These are phyloP conservation scores for Bubo bubo DNA, from an alignment of 2,113 vertebrate species.

Conservation along the genomic window DNA sequence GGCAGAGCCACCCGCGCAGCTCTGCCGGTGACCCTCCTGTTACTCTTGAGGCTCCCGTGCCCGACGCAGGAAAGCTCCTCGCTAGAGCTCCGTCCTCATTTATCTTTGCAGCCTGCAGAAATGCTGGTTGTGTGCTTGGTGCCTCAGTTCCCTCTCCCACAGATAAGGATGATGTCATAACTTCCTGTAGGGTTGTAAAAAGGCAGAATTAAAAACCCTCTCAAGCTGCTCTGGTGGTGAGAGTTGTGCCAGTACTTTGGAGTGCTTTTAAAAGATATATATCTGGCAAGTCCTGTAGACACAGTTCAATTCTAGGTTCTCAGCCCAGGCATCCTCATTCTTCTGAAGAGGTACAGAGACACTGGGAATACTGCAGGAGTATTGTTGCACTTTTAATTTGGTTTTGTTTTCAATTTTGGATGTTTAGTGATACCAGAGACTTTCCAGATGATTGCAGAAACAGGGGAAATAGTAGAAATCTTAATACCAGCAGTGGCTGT, in stretches of 20 bases:
- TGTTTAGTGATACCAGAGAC: slow-evolving; percentile 62
- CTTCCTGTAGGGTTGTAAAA: not conserved
- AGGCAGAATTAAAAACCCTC: not conserved
- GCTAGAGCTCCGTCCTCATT: not conserved
- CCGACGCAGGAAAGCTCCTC: not conserved
- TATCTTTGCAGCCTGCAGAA: not conserved
- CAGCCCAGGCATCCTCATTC: not conserved
- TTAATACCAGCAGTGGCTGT: slow-evolving; percentile 32
- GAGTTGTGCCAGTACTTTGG: not conserved
- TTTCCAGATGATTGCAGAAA: slow-evolving; percentile 72
- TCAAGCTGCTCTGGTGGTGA: not conserved
- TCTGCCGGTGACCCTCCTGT: not conserved
- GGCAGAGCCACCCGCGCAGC: not conserved
- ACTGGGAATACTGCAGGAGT: not conserved
- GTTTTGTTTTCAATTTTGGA: slow-evolving; percentile 6
- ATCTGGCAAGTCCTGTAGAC: not conserved
- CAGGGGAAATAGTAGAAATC: slow-evolving; percentile 39
- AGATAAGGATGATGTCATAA: not conserved
- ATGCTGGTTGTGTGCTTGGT: not conserved
- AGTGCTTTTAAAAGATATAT: not conserved
- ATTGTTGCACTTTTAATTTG: not conserved
- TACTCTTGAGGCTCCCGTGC: not conserved
- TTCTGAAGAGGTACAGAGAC: not conserved
- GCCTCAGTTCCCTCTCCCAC: not conserved
- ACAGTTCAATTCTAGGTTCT: not conserved